A percentile compares a stretch with the other conserved stretches of the same genome.
Conservation (phyloP, 2,113 vertebrate genomes). For the Saccopteryx bilineata region DNA sequence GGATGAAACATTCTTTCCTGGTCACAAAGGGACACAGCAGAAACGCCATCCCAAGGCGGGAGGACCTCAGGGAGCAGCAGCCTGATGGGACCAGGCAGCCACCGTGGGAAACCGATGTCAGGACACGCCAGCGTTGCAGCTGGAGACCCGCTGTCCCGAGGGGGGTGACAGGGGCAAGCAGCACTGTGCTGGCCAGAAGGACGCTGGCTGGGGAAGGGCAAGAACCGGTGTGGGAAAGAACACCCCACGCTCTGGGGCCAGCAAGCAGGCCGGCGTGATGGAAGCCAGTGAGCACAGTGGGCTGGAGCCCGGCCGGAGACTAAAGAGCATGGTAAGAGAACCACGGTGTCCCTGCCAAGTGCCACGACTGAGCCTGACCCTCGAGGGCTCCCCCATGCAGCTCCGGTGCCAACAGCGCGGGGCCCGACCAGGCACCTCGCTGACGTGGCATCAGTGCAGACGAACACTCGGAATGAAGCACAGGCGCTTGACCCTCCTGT, state of each 20-base stretch:
- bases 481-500: accelerated
- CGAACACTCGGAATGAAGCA: not conserved
- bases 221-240: not conserved
- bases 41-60: not conserved
- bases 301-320: not conserved
- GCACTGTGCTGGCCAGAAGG: accelerated
- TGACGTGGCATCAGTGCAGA: too few relatives aligned
- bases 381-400: not conserved
- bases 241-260: too few relatives aligned
- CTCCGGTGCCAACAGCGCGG: not conserved
- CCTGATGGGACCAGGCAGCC: accelerated
- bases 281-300: accelerated
- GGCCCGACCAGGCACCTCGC: accelerated
- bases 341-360: accelerated
- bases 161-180: accelerated
- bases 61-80: not conserved
- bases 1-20: not conserved
- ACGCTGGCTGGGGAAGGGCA: accelerated
- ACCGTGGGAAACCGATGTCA: not conserved
- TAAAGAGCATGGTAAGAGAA: not conserved
- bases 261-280: accelerated
- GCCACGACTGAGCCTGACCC: too few relatives aligned
- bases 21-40: conserved; percentile 25
- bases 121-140: accelerated
- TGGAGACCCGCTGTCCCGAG: not conserved